Base-by-base conservation (phyloP, 2,888 invertebrate species). In the Pogonocherus hispidulus region DNA sequence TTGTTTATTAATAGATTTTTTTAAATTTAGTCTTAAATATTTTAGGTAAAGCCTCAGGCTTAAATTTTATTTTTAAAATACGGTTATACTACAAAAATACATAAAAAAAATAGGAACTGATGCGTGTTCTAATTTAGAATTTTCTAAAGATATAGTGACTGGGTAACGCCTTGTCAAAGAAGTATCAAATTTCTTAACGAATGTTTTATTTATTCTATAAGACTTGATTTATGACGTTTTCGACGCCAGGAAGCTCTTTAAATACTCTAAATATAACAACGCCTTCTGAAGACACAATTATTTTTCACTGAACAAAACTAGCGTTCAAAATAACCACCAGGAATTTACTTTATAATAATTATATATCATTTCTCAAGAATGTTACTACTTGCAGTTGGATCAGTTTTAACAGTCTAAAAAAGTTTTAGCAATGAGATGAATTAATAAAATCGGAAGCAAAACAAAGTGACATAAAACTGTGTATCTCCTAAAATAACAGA, bases 1-100 rank as follows among this genome's bases (percentile, higher is more conserved):
- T 63, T 57, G 66, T 66, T 66, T 67, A 67, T 67, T 62, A 67
- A 67, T 67, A 67, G 66, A 60, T 52, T 67, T 67, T 65, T 66
- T 66, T 32, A 66, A 67, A 55, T 67, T 67, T 67, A 67, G 66
- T 27, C 22, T n/a, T 46, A 19, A 49, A 55, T 27, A 32, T 49
- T 56, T 63, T 54, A 46, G 47, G 47, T 11, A 47, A 55, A 47
- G 44, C 46, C 55, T 54, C 46, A 27, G 19, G 19, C 54, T 23
- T 46, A 16, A 32, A 55, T 22, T 16, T 63, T 20, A 41, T 63
- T 47, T 52, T 47, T 46, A 59, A 59, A 35, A 47, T 47, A 59
- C 32, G 32, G 47, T 35, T 19, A 59, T 59, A 47, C 23, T 47
- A 47, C 27, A 47, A 59, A 59, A 47, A 47, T 35, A 16, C 19